Evolutionary conservation across 2,888 invertebrate genomes (phyloP).

Genomic region (Ecdyonurus torrentis): DNA sequence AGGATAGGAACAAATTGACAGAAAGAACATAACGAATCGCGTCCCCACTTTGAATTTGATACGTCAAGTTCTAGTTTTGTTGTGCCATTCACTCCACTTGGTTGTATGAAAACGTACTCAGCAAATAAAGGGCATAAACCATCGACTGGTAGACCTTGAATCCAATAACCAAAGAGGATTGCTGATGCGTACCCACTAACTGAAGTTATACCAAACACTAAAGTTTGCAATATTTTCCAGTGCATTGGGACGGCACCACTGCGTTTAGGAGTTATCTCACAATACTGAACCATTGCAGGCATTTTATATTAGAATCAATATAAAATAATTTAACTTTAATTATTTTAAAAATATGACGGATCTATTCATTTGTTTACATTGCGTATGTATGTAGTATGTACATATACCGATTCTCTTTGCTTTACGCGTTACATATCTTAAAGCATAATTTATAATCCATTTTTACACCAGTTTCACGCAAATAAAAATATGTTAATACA

Average conservation of each 20-base stretch:
- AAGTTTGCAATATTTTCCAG: neutral
- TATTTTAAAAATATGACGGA: too few species aligned
- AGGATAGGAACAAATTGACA: slow-evolving; percentile 1
- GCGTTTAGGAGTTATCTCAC: neutral
- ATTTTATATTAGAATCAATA: too few species aligned
- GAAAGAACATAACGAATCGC: neutral
- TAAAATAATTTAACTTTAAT: too few species aligned
- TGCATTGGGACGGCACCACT: neutral
- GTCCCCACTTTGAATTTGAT: neutral
- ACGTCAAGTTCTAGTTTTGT: neutral
- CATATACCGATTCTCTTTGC: too few species aligned
- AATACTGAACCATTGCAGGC: neutral
- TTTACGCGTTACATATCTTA: too few species aligned
- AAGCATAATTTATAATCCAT: too few species aligned
- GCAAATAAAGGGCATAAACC: neutral
- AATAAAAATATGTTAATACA: too few species aligned
- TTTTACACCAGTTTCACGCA: too few species aligned
- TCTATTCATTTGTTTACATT: too few species aligned
- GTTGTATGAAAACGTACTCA: neutral
- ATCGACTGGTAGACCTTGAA: neutral
- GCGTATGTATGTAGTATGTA: too few species aligned
- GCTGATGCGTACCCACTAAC: neutral
- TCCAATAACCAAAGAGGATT: neutral
- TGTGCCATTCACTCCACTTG: neutral
- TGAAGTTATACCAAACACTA: neutral